These are phyloP conservation scores for Orthonevra nobilis DNA, from an alignment of 2,888 invertebrate species.

Conservation along the genomic window DNA sequence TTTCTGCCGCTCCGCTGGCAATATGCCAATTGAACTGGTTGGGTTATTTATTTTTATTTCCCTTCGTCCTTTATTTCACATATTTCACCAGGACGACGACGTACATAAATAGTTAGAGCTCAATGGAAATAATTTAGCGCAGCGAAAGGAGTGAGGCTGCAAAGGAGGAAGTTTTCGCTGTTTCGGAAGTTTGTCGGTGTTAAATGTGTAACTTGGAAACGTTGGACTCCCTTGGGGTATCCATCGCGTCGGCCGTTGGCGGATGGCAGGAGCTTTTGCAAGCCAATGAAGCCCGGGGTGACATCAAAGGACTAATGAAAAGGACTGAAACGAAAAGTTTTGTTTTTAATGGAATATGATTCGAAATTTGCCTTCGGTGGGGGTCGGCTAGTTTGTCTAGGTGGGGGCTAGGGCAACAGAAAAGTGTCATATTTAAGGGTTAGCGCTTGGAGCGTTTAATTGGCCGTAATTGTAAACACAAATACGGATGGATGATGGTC, in stretches of 20 bases:
- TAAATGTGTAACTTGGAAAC: slow-evolving; percentile 34
- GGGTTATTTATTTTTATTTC: slow-evolving; percentile 55
- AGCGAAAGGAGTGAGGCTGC: slow-evolving; percentile 4
- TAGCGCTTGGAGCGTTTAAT: no score
- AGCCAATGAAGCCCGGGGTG: slow-evolving; percentile 39
- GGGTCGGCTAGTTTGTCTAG: no score
- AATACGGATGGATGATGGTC: no score
- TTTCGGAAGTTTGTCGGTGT: slow-evolving; percentile 7
- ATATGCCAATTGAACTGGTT: slow-evolving; percentile 59
- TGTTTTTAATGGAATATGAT: slow-evolving; percentile 19
- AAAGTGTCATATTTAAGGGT: no score
- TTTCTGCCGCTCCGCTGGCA: slow-evolving; percentile 36
- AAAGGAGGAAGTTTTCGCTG: slow-evolving; percentile 31
- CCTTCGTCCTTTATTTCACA: background rate
- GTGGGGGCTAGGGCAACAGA: no score
- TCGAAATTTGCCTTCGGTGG: no score
- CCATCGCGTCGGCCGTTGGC: slow-evolving; percentile 26
- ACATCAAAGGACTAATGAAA: slow-evolving; percentile 32
- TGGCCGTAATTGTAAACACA: no score
- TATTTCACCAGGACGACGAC: slow-evolving; percentile 33
- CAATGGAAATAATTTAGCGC: slow-evolving; percentile 49
- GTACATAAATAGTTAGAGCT: slow-evolving; percentile 47
- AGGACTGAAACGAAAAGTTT: slow-evolving; percentile 3
- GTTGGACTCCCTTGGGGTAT: slow-evolving; percentile 8
- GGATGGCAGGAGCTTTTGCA: slow-evolving; percentile 20